Evolutionary conservation across 2,797 vertebrate genomes (phyloP).

Genomic region (Iguana delicatissima): DNA sequence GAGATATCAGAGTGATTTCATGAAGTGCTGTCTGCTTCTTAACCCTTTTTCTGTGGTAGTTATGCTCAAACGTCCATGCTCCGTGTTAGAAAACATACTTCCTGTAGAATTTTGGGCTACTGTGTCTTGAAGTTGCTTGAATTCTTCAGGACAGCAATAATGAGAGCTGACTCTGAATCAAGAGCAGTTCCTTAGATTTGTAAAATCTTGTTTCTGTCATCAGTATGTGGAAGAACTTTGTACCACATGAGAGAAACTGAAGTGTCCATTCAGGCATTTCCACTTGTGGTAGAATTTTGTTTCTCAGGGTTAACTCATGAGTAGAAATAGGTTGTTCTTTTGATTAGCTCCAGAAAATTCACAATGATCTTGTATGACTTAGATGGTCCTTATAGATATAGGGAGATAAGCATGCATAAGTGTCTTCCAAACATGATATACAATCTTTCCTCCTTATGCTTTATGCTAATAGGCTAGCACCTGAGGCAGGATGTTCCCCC

Average conservation of each 20-base stretch:
- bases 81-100: neutral
- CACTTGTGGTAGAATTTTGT: neutral
- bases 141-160: neutral
- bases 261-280: neutral
- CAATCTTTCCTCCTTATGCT: neutral
- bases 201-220: conserved; percentile 2
- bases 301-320: neutral
- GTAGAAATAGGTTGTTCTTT: neutral
- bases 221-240: neutral
- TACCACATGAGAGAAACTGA: neutral
- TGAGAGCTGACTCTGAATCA: conserved; percentile 3
- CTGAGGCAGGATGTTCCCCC: neutral
- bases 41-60: neutral
- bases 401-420: neutral
- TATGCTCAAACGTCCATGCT: neutral
- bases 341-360: neutral
- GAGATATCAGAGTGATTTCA: neutral
- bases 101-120: neutral
- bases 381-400: neutral
- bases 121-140: neutral
- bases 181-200: neutral
- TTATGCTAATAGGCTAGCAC: neutral
- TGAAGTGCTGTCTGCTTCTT: neutral
- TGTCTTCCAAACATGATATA: neutral
- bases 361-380: neutral